A percentile compares a stretch with the other conserved stretches of the same genome.
Evolutionary conservation across 2,888 invertebrate genomes (phyloP).

Genomic region (Amphipyra tragopoginis): DNA sequence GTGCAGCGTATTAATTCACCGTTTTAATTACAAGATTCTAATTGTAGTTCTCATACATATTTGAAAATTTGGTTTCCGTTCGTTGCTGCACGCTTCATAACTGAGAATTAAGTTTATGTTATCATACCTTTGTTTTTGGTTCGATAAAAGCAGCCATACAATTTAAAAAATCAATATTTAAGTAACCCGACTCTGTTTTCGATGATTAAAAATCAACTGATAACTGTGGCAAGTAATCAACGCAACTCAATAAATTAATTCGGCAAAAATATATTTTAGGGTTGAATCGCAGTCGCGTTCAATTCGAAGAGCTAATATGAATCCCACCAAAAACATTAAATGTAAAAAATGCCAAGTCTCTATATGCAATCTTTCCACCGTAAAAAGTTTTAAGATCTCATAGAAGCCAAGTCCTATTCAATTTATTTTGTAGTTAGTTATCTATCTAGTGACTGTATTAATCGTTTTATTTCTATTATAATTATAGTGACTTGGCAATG

Average conservation of each 20-base stretch:
- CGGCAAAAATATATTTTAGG: conserved; percentile 56
- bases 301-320: conserved; percentile 74
- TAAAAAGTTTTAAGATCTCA: too few relatives aligned
- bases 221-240: conserved; percentile 38
- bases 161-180: conserved; percentile 10
- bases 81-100: neutral
- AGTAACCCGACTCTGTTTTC: neutral
- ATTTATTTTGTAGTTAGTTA: too few relatives aligned
- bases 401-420: too few relatives aligned
- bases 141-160: neutral
- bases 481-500: too few relatives aligned
- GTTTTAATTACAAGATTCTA: conserved; percentile 48
- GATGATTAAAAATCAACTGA: conserved; percentile 5
- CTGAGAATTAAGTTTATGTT: too few relatives aligned
- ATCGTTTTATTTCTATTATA: too few relatives aligned
- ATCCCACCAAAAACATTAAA: too few relatives aligned
- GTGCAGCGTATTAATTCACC: conserved; percentile 44
- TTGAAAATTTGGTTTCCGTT: neutral
- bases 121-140: conserved; percentile 13
- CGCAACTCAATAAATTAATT: conserved; percentile 39
- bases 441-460: too few relatives aligned
- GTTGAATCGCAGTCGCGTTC: conserved; percentile 61
- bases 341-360: too few relatives aligned
- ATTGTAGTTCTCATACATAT: conserved; percentile 25
- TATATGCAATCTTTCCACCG: too few relatives aligned